A percentile compares a stretch with the other conserved stretches of the same genome.
These are phyloP conservation scores for Pyralis farinalis DNA, from an alignment of 2,888 invertebrate genomes.

Conservation along the genomic window DNA sequence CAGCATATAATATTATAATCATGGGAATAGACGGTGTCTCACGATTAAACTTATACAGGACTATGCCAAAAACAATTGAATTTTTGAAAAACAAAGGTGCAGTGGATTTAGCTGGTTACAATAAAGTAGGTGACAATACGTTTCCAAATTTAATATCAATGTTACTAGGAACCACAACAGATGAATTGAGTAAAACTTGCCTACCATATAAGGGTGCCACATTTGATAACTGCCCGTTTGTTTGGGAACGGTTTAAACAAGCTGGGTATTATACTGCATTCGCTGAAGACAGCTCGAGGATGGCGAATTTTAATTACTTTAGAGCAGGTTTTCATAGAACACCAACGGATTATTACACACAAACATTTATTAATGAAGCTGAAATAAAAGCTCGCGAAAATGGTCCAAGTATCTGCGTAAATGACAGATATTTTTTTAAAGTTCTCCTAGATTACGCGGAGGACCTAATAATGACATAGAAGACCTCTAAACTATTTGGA, in stretches of 20 bases:
- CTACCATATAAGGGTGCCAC: conserved; percentile 56
- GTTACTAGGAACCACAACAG: conserved; percentile 84
- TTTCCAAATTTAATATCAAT: conserved; percentile 92
- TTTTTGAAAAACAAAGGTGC: conserved; percentile 81
- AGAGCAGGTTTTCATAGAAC: conserved; percentile 50
- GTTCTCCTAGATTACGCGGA: conserved; percentile 85
- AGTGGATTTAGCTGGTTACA: conserved; percentile 91
- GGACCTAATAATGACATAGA: conserved; percentile 78
- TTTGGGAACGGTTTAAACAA: conserved; percentile 89
- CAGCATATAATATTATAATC: conserved; percentile 84
- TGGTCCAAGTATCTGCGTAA: conserved; percentile 82
- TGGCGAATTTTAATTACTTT: conserved; percentile 82
- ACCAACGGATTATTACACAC: conserved; percentile 91
- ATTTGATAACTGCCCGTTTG: conserved; percentile 85
- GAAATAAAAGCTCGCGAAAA: conserved; percentile 76
- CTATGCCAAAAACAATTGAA: conserved; percentile 85
- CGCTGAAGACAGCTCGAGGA: conserved; percentile 86
- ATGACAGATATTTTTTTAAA: conserved; percentile 82
- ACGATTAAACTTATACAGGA: conserved; percentile 89
- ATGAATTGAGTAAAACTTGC: conserved; percentile 81
- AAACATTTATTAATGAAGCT: conserved; percentile 84
- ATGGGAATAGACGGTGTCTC: conserved; percentile 92
- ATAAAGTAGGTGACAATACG: conserved; percentile 95
- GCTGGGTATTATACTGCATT: conserved; percentile 54
- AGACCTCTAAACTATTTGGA: conserved; percentile 81